Conservation (phyloP, 2,113 vertebrate species). For the Mus spicilegus region DNA sequence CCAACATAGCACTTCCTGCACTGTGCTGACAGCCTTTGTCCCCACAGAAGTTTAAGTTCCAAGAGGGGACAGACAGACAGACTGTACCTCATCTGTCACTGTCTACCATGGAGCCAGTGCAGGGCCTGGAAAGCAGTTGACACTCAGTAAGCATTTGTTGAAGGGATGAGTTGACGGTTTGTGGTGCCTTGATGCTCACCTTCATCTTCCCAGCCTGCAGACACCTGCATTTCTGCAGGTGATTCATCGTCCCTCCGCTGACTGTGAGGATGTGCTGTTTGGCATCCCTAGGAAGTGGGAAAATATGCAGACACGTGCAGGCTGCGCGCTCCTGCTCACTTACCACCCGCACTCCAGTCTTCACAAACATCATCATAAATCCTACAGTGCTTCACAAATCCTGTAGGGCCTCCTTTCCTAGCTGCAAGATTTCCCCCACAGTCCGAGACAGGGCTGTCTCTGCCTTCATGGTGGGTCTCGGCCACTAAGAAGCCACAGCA, state of each 20-base stretch:
- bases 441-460: neutral
- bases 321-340: neutral
- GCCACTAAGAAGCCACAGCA: neutral
- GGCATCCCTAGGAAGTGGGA: neutral
- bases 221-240: neutral
- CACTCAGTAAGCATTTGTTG: neutral
- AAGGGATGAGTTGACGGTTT: neutral
- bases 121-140: neutral
- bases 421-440: neutral
- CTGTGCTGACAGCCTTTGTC: neutral
- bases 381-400: neutral
- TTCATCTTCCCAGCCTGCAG: neutral
- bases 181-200: neutral
- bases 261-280: neutral
- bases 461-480: neutral
- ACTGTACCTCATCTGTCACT: neutral
- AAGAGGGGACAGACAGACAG: rapidly evolving
- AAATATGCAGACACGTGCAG: neutral
- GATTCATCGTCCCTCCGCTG: neutral
- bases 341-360: neutral
- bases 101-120: neutral
- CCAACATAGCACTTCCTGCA: neutral
- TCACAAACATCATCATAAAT: neutral
- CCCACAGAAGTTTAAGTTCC: neutral
- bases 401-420: neutral